Evolutionary conservation across 92 coral and sea anemone species (phyloP).

Genomic region (Desmophyllum pertusum): DNA sequence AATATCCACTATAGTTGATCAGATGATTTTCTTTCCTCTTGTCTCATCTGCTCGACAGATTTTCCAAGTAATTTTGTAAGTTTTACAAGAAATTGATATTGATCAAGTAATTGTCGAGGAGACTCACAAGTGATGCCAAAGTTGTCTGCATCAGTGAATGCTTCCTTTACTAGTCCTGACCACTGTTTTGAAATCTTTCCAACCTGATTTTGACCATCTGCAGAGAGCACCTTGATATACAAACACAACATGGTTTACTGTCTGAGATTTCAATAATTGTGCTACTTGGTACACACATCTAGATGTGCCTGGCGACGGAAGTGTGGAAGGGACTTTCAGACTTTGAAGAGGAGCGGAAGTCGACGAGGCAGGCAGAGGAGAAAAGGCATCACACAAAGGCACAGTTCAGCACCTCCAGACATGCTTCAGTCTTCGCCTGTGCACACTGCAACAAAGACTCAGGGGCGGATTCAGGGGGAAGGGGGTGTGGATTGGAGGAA

Average conservation of each 20-base stretch:
- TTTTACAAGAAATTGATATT: not conserved
- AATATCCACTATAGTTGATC: no score
- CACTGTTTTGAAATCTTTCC: slow-evolving; percentile 98
- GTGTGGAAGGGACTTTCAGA: no score
- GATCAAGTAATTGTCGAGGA: not conserved
- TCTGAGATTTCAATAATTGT: not conserved
- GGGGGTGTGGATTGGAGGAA: not conserved
- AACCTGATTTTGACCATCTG: slow-evolving; percentile 87
- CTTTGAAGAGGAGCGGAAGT: no score
- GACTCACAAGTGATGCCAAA: slow-evolving; percentile 96
- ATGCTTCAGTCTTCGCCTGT: no score
- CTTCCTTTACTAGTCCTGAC: slow-evolving; percentile 89
- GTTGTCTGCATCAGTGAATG: slow-evolving; percentile 97
- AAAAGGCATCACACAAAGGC: no score
- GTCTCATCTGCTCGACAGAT: no score
- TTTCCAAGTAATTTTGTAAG: not conserved
- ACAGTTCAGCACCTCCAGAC: no score
- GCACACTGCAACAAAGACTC: no score
- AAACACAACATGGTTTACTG: not conserved
- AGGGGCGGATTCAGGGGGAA: not conserved
- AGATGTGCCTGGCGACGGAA: no score
- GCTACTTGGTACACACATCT: not conserved
- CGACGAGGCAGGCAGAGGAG: no score
- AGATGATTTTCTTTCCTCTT: no score
- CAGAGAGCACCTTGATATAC: slow-evolving; percentile 76